Evolutionary conservation across 2,113 vertebrate species (phyloP).

Genomic region (Vombatus ursinus): DNA sequence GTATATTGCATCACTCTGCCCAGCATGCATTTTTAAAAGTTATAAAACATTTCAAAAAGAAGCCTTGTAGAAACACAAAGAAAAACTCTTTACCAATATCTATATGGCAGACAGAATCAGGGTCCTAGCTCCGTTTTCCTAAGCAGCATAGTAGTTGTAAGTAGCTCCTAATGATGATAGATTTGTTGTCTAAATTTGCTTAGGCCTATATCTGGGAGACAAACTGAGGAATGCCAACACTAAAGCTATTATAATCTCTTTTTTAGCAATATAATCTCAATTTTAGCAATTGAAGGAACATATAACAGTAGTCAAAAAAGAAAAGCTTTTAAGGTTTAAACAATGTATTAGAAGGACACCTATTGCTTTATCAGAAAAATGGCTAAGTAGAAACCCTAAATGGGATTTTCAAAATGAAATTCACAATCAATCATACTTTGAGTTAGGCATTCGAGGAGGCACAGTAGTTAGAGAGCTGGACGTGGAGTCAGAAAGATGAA

Average conservation of each 20-base stretch:
- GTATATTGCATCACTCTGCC: background rate
- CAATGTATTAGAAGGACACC: background rate
- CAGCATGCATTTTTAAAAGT: background rate
- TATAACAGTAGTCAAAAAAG: background rate
- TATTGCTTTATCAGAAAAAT: background rate
- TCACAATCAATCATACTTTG: background rate
- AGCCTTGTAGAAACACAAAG: background rate
- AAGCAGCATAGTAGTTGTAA: background rate
- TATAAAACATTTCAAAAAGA: background rate
- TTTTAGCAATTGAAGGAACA: background rate
- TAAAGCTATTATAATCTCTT: background rate
- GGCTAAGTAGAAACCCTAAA: background rate
- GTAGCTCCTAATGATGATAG: background rate
- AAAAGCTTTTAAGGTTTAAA: background rate
- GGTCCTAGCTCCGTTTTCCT: background rate
- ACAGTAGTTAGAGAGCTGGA: background rate
- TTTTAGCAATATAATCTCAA: background rate
- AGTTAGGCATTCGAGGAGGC: background rate
- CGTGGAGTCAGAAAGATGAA: background rate
- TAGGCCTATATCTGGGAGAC: background rate
- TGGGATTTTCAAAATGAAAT: constrained; percentile 5
- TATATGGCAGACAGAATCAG: background rate
- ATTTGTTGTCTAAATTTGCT: background rate
- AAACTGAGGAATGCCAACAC: background rate
- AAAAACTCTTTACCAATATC: background rate